phyloP scores from a whole-genome alignment of 2,113 vertebrate genomes.

The Tursiops truncatus region DNA sequence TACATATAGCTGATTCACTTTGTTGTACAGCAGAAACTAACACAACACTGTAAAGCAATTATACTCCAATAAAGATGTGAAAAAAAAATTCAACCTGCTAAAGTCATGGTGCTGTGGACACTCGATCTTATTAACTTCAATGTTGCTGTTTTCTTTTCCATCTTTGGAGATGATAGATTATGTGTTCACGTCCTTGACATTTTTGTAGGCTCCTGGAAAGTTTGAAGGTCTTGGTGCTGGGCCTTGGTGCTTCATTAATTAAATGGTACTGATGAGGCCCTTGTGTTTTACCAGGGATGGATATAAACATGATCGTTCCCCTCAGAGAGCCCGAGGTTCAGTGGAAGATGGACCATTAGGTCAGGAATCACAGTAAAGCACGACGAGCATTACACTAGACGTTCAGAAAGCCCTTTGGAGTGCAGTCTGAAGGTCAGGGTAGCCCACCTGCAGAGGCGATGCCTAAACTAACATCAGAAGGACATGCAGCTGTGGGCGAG shows the following conservation, averaged over 20 bases:
- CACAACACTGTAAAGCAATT: no score
- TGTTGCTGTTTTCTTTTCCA: neutral
- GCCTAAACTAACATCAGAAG: neutral
- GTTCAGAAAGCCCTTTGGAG: neutral
- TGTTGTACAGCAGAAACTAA: no score
- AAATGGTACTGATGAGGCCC: neutral
- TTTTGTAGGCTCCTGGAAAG: neutral
- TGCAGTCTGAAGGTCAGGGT: neutral
- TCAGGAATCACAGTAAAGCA: neutral
- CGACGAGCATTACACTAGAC: fast-evolving
- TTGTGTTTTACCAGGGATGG: neutral
- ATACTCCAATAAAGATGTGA: no score
- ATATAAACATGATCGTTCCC: neutral
- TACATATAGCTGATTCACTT: no score
- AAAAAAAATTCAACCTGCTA: neutral
- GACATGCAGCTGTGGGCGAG: fast-evolving
- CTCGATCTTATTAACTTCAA: neutral
- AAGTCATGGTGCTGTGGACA: no score
- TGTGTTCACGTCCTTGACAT: neutral
- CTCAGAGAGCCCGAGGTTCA: neutral
- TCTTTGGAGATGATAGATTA: neutral
- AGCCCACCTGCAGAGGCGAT: neutral
- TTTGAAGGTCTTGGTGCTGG: neutral
- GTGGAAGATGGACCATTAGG: neutral
- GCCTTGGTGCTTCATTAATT: neutral